Base-by-base conservation (phyloP, 2,888 invertebrate genomes). In the Archaeoteleia sp. region DNA sequence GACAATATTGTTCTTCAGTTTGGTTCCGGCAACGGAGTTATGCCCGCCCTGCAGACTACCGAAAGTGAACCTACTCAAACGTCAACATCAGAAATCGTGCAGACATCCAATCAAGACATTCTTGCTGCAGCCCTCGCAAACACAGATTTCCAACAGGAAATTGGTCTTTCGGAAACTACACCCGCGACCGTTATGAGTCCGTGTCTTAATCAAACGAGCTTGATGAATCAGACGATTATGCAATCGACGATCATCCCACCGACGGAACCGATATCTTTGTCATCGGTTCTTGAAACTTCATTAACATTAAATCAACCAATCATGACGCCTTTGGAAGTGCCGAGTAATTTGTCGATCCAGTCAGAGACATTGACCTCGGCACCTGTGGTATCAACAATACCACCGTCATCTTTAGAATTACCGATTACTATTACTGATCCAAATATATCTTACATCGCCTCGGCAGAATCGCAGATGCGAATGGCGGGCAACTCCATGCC, bases 361-460 rank as follows among this genome's bases (percentile, higher is more conserved):
- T 70, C 87, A 76, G 78, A 87, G 78, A 32, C 74, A 2, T 73
- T 84, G 80, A 48, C 78, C 15, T 72, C 76, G 73, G 48, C 88
- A 27, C 70, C 79, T 15, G 73, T 78, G 43, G 86, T 88, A 13
- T 85, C 87, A 49, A 85, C 87, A 34, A 89, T 92, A 54, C 91
- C 92, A 12, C 91, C 93, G 13, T 90, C 91, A 7, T 91, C 92
- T 1, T 87, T 93, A 1, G 92, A 92, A 80, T 82, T 93, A 73
- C 93, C 93, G 7, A 92, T 93, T 43, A 93, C 93, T 0, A 91
- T 93, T 12, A 92, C 93, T 0, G 91, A 93, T 86, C 92, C 93
- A 12, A 89, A 89, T 65, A 92, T 93, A 34, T 79, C 82, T 0
- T 83, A 79, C 34, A 82, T 82, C 17, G 40, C 79, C 0, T 34